Conservation (phyloP, 2,113 vertebrate species). For the Rhineura floridana region DNA sequence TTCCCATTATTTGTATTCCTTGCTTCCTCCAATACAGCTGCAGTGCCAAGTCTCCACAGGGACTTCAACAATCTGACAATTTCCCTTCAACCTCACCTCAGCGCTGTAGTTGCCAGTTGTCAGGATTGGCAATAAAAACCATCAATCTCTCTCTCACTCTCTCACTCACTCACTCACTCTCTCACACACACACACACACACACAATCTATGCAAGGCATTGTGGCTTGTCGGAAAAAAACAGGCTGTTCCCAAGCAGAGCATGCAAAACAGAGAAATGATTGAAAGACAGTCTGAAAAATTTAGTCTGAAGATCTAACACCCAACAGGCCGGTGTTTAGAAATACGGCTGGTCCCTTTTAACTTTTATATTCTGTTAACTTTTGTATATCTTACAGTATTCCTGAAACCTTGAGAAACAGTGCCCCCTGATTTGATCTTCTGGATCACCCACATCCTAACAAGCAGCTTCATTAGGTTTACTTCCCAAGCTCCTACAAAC, state of each 20-base stretch:
- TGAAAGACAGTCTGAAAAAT: conserved; percentile 6
- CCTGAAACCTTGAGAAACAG: neutral
- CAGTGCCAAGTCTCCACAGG: conserved; percentile 51
- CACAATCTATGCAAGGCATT: conserved; percentile 27
- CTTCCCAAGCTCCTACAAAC: neutral
- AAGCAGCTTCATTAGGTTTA: neutral
- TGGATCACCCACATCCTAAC: neutral
- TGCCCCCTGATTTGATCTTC: neutral
- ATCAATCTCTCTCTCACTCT: conserved; percentile 64
- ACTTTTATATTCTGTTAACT: neutral
- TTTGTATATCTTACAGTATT: neutral
- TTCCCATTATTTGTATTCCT: conserved; percentile 62
- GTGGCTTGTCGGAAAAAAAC: neutral
- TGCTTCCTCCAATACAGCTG: conserved; percentile 42
- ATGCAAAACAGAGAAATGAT: conserved; percentile 21
- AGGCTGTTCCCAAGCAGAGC: conserved; percentile 10
- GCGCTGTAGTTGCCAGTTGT: conserved; percentile 56
- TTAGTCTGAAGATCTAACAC: neutral
- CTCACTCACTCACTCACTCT: conserved; percentile 12
- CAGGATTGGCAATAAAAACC: conserved; percentile 66
- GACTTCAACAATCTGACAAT: conserved; percentile 66
- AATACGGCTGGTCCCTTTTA: neutral
- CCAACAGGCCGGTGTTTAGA: neutral
- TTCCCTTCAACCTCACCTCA: conserved; percentile 63
- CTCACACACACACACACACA: conserved; percentile 3